Conservation (phyloP, 2,113 vertebrate genomes). For the Pardalotus punctatus region DNA sequence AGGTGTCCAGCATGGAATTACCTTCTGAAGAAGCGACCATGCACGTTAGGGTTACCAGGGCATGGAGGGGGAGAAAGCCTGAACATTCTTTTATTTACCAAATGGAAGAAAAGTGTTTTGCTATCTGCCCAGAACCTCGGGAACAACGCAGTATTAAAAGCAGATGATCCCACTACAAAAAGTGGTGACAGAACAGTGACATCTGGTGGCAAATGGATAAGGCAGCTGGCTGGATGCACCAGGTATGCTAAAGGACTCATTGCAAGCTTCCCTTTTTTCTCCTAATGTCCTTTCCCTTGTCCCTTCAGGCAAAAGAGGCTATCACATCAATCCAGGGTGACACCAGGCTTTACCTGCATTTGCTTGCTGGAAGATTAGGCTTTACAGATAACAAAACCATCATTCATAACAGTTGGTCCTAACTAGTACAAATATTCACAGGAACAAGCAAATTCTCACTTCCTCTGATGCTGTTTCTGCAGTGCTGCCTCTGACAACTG, state of each 20-base stretch:
- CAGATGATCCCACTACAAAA: background rate
- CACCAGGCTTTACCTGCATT: background rate
- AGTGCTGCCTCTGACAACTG: conserved; percentile 90
- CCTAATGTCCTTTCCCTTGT: background rate
- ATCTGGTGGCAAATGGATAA: background rate
- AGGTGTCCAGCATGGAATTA: background rate
- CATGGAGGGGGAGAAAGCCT: background rate
- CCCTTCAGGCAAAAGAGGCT: background rate
- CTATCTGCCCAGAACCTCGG: background rate
- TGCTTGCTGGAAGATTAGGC: background rate
- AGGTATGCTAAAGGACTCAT: background rate
- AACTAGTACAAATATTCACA: background rate
- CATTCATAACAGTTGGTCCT: background rate
- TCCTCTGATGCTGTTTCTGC: conserved; percentile 96
- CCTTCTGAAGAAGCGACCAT: background rate
- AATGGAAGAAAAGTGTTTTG: background rate
- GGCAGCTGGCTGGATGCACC: background rate
- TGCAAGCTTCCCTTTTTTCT: background rate
- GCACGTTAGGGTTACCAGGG: background rate
- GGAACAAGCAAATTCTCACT: conserved; percentile 75
- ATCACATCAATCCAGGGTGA: background rate
- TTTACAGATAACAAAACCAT: background rate
- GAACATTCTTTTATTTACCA: background rate
- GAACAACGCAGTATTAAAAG: background rate
- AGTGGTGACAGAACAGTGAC: background rate